Conservation (phyloP, 2,113 vertebrate genomes). For the Takifugu flavidus region DNA sequence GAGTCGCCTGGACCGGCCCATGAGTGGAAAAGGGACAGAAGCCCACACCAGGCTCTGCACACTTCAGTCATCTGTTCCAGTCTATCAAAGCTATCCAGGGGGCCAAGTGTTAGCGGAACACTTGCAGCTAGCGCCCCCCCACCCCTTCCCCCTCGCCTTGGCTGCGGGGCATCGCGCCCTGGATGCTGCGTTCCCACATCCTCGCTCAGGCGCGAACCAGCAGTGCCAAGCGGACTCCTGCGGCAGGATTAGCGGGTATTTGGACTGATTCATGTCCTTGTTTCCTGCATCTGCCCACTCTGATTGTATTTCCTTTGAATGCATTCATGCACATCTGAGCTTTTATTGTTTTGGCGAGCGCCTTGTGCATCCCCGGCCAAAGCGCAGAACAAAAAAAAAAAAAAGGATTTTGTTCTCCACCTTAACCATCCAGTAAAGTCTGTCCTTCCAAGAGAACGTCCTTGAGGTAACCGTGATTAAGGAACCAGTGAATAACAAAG, state of each 20-base stretch:
- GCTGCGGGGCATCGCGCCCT: conserved; percentile 46
- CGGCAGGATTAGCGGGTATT: conserved; percentile 28
- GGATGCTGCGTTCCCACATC: conserved; percentile 45
- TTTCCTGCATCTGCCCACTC: conserved; percentile 24
- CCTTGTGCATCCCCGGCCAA: conserved; percentile 17
- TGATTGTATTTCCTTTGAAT: conserved; percentile 26
- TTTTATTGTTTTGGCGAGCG: conserved; percentile 16
- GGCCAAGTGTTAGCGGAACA: conserved; percentile 55
- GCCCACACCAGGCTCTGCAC: too few species aligned
- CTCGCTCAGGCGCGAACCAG: conserved; percentile 26
- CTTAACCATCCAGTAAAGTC: conserved; percentile 20
- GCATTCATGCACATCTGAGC: conserved; percentile 22
- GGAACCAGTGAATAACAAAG: conserved; percentile 17
- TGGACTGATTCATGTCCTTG: conserved; percentile 17
- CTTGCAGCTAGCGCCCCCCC: conserved; percentile 22
- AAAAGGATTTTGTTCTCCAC: conserved; percentile 5
- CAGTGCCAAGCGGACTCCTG: conserved; percentile 20
- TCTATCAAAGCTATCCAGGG: conserved; percentile 12
- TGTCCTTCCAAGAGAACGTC: neutral
- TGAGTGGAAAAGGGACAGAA: too few species aligned
- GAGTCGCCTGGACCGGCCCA: too few species aligned
- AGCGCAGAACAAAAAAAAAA: conserved; percentile 2
- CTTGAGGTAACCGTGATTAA: conserved; percentile 4
- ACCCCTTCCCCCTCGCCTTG: neutral
- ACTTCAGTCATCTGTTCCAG: too few species aligned